Percentiles rank a stretch among this genome's conserved stretches.
Evolutionary conservation across 2,113 vertebrate species (phyloP).

Genomic region (Chionomys nivalis): DNA sequence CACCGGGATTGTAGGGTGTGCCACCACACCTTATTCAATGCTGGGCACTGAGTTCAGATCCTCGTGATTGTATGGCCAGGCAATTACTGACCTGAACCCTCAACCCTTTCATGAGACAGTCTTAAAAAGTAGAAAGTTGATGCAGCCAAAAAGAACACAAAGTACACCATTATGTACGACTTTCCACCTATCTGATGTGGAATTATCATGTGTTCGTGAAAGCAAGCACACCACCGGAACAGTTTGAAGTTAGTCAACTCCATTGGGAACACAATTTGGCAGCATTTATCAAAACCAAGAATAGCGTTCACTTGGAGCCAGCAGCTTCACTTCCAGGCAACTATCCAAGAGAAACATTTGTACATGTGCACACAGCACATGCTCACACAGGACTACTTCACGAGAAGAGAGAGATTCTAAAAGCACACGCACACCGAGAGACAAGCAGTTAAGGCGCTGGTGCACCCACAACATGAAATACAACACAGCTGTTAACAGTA

Average conservation of each 20-base stretch:
- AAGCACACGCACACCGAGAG: not conserved
- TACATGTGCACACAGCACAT: not conserved
- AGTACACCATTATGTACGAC: not conserved
- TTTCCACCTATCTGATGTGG: not conserved
- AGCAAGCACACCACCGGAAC: not conserved
- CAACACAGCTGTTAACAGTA: not conserved
- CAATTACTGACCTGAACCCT: too few species aligned
- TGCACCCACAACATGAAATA: not conserved
- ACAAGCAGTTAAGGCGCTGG: not conserved
- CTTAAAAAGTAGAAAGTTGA: not conserved
- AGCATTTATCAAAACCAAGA: constrained; percentile 58
- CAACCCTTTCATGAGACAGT: not conserved
- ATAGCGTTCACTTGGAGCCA: constrained; percentile 26
- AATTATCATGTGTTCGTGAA: not conserved
- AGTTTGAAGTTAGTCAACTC: constrained; percentile 37
- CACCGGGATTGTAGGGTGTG: not conserved
- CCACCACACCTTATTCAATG: not conserved
- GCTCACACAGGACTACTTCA: not conserved
- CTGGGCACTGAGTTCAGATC: too few species aligned
- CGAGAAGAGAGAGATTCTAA: not conserved
- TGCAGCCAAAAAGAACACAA: not conserved
- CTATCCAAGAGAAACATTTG: constrained; percentile 35
- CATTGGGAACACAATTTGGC: constrained; percentile 58
- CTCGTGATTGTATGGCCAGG: not conserved
- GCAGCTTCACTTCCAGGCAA: constrained; percentile 41